Base-by-base conservation (phyloP, 2,888 invertebrate species). In the Macroteleia sp. region DNA sequence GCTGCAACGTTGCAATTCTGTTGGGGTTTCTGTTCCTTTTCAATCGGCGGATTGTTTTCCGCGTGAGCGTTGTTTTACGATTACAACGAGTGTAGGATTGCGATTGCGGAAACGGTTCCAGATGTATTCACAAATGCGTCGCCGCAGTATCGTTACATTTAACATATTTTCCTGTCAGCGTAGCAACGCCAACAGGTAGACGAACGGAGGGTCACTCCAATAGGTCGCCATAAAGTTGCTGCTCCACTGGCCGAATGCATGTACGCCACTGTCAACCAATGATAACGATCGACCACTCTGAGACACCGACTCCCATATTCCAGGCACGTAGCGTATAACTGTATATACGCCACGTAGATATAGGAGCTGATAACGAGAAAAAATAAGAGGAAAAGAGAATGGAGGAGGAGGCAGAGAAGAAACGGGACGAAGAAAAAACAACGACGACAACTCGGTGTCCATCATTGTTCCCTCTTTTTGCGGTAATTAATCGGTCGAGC, bases 211-310 rank as follows among this genome's bases (percentile, higher is more conserved):
- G 70, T 77, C 64, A 64, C 39, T 66, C 41, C 70, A 54, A 70
- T 70, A 76, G 76, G 69, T 76, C 76, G 70, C 76, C 76, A 70
- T 69, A 69, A 70, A 76, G 70, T 69, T 57, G 76, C 76, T 75
- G 69, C 69, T 69, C 69, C 41, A 75, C 62, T 75, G 69, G 62
- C 75, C 62, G 75, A 61, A 59, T 67, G 66, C 67, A 61, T 69
- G 75, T 69, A 69, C 75, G 69, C 67, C 67, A 61, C 67, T 75
- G 75, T 69, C 75, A 75, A 66, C 50, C 66, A 34, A 28, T 69
- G 67, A 75, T 75, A 69, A 75, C 67, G 61, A 75, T 75, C 75
- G 75, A 56, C 66, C 52, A 39, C 57, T 57, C 48, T 57, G 73
- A 67, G 59, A 75, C 74, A 66, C 59, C 52, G 75, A 56, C 75